Base-by-base conservation (phyloP, 2,888 invertebrate genomes). In the Aleiodes testaceus region DNA sequence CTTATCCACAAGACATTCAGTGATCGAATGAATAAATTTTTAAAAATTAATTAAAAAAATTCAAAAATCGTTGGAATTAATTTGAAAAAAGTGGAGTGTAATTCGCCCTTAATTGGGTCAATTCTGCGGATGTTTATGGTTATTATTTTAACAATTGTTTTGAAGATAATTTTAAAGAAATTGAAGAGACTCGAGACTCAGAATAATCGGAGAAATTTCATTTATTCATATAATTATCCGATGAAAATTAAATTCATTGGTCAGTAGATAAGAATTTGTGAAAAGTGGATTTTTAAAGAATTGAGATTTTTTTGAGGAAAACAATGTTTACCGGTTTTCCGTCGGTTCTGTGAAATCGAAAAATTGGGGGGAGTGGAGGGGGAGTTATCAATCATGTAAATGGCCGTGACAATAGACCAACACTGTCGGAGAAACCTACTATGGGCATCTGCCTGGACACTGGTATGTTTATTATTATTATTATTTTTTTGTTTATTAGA, bases 371-470 rank as follows among this genome's bases (percentile, higher is more conserved):
- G 22, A 30, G 45, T 61, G 66, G 16, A 47, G 12, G 55, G 61
- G 63, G 72, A 16, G 45, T 69, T 64, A 74, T 66, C 70, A 78
- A 84, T 80, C 74, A 85, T 85, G 85, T 85, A 84, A 85, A 86
- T 86, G 86, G 87, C 86, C 81, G 80, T 83, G 80, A 78, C 79
- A 79, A 79, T 79, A 79, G 79, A 79, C 80, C 76, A 76, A 76
- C 80, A 81, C 78, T 79, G 80, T 80, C 79, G 78, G 79, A 82
- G 81, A 79, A 78, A 84, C 84, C 82, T 87, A 88, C 86, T 88
- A 88, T 88, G 89, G 89, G 89, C 88, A 89, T 88, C 86, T 89
- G 89, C 87, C 86, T 89, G 86, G 89, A 89, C 87, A 89, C 89
- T 85, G 89, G 89, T 89, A 76, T 82, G 85, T 80, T 78, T 61